A percentile compares a stretch with the other conserved stretches of the same genome.
These are phyloP conservation scores for Nineta flava DNA, from an alignment of 2,888 invertebrate species.

Conservation along the genomic window DNA sequence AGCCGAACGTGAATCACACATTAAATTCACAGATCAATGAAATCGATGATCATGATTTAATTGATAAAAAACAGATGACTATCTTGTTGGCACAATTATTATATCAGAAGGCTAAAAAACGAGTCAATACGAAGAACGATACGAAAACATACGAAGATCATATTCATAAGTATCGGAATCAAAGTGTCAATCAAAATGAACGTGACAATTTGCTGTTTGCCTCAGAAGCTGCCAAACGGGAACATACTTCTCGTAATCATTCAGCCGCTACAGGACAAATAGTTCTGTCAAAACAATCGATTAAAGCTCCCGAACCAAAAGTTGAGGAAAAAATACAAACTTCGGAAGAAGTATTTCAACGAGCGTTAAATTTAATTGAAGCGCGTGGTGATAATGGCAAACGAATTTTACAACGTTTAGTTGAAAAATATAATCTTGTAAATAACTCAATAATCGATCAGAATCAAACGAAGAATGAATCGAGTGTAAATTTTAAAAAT, in stretches of 20 bases:
- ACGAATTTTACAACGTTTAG: conserved; percentile 35
- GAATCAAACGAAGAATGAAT: background rate
- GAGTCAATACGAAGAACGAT: conserved; percentile 25
- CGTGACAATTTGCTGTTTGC: conserved; percentile 34
- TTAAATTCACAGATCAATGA: background rate
- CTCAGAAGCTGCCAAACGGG: conserved; percentile 14
- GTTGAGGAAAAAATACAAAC: conserved; percentile 9
- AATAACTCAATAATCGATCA: background rate
- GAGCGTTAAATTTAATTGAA: conserved; percentile 37
- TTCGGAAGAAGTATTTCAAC: conserved; percentile 40
- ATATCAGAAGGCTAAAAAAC: conserved; percentile 17
- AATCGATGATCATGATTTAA: conserved; percentile 2
- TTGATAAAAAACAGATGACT: conserved; percentile 16
- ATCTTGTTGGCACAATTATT: conserved; percentile 20
- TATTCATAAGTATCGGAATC: conserved; percentile 29
- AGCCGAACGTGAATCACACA: background rate
- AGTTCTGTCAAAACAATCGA: background rate
- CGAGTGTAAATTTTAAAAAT: background rate
- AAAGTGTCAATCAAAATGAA: conserved; percentile 33
- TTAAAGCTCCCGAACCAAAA: conserved; percentile 2
- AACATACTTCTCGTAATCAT: conserved; percentile 9
- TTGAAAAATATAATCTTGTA: conserved; percentile 1
- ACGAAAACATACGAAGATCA: conserved; percentile 18
- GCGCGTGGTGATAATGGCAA: conserved; percentile 40
- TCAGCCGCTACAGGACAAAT: conserved; percentile 29